A percentile compares a stretch with the other conserved stretches of the same genome.
phyloP scores from a whole-genome alignment of 2,888 invertebrate species.

The Dynastes grantii region DNA sequence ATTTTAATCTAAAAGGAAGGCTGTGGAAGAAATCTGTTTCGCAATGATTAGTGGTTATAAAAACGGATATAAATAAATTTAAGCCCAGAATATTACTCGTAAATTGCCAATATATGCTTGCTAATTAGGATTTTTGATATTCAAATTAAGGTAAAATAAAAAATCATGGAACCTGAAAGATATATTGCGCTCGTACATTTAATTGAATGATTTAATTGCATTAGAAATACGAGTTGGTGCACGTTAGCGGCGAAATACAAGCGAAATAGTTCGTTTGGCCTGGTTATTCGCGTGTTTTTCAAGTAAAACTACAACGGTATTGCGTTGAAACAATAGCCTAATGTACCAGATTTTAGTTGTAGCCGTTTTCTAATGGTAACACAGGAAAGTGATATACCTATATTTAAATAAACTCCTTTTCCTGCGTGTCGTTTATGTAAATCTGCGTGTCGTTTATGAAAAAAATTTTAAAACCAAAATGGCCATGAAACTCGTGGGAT shows the following conservation, averaged over 20 bases:
- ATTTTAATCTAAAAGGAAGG: background rate
- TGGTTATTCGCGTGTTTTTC: slow-evolving; percentile 12
- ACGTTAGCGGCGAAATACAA: background rate
- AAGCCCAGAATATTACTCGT: too few species aligned
- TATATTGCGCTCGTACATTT: background rate
- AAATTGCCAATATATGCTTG: too few species aligned
- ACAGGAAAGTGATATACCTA: background rate
- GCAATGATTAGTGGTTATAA: too few species aligned
- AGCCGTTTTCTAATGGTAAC: slow-evolving; percentile 22
- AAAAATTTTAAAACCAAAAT: too few species aligned
- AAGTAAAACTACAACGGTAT: slow-evolving; percentile 20
- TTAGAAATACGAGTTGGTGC: background rate
- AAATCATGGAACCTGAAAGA: background rate
- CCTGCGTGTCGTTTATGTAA: slow-evolving; percentile 25
- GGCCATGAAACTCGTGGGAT: slow-evolving; percentile 32
- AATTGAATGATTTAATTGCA: slow-evolving; percentile 25
- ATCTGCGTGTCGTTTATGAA: slow-evolving; percentile 23
- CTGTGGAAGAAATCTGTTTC: background rate
- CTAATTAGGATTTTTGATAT: too few species aligned
- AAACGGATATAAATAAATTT: too few species aligned
- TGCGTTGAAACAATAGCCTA: slow-evolving; percentile 24
- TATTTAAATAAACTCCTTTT: slow-evolving; percentile 17
- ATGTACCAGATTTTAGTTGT: slow-evolving; percentile 29
- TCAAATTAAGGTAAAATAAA: background rate
- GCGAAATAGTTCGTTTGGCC: background rate